phyloP scores from a whole-genome alignment of 2,113 vertebrate genomes.

The Trichechus manatus region DNA sequence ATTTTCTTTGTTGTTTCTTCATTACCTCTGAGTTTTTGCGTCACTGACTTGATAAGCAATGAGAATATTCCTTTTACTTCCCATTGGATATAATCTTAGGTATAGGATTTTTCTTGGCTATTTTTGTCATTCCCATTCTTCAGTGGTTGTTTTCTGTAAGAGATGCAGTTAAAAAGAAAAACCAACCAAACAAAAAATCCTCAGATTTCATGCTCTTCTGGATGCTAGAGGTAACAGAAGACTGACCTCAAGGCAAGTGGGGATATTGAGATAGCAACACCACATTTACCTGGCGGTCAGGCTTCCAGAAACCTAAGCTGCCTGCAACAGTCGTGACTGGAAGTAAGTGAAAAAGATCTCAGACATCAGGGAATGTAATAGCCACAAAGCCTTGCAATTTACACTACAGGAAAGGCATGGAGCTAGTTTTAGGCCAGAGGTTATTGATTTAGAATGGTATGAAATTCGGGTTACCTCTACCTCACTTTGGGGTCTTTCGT shows the following conservation, averaged over 20 bases:
- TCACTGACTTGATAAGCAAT: not conserved
- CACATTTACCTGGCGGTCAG: not conserved
- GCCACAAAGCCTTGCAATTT: not conserved
- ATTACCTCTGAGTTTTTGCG: conserved; percentile 23
- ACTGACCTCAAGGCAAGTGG: not conserved
- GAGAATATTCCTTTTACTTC: not conserved
- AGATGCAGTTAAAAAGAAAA: not conserved
- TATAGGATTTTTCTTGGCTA: not conserved
- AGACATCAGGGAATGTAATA: not conserved
- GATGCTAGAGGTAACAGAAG: not conserved
- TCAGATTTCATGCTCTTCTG: not conserved
- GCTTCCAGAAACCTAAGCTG: not conserved
- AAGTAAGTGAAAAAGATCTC: not conserved
- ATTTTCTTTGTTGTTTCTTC: not conserved
- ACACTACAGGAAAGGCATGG: not conserved
- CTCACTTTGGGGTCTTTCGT: not conserved
- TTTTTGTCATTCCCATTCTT: conserved; percentile 52
- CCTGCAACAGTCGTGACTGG: not conserved
- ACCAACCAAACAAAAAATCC: not conserved
- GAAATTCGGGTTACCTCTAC: not conserved
- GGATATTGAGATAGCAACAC: not conserved
- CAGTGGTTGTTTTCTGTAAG: not conserved
- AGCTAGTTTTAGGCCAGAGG: conserved; percentile 16
- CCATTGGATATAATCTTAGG: not conserved
- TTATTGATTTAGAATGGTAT: conserved; percentile 43